Evolutionary conservation across 2,113 vertebrate genomes (phyloP).

Genomic region (Oreochromis spilurus): DNA sequence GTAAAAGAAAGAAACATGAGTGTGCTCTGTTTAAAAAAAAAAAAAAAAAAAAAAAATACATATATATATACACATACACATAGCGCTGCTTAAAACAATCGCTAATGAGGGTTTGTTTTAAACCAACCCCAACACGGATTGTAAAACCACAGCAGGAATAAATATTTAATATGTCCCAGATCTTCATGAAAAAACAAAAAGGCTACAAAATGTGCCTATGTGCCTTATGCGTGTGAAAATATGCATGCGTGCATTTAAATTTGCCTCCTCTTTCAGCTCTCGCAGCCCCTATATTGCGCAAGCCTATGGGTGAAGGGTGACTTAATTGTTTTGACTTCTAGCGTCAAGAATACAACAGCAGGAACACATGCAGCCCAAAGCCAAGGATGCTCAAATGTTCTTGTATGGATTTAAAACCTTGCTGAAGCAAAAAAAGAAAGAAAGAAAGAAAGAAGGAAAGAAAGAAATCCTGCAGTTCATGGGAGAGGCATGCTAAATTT

Average conservation of each 20-base stretch:
- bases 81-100: background rate
- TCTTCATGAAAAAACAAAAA: background rate
- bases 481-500: background rate
- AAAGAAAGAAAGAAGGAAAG: background rate
- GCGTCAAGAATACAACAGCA: constrained; percentile 37
- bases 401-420: constrained; percentile 2
- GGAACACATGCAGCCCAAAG: constrained; percentile 42
- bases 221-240: background rate
- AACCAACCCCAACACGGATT: background rate
- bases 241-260: background rate
- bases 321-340: constrained; percentile 62
- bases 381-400: background rate
- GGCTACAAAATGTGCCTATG: background rate
- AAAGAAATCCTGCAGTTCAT: background rate
- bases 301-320: constrained; percentile 43
- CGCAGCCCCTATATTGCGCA: background rate
- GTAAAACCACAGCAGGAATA: constrained; percentile 22
- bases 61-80: background rate
- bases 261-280: background rate
- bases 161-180: constrained; percentile 53
- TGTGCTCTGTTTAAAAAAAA: background rate
- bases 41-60: background rate
- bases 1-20: background rate
- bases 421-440: background rate
- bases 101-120: constrained; percentile 14